Base-by-base conservation (phyloP, 1,140 invertebrate genomes). In the Pollicipes pollicipes region DNA sequence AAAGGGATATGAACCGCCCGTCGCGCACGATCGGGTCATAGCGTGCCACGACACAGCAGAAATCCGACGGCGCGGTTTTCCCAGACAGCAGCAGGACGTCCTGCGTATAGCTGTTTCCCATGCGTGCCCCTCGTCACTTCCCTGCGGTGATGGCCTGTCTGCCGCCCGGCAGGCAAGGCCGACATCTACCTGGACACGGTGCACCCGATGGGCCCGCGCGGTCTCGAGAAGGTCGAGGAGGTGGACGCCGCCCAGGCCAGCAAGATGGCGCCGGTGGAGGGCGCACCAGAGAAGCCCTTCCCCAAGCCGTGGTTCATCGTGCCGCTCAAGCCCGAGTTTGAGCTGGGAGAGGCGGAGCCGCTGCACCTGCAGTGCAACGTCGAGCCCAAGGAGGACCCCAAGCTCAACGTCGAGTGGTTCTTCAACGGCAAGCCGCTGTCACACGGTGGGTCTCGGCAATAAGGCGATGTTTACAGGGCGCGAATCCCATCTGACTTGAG, bases 361-460 rank as follows among this genome's bases (percentile, higher is more conserved):
- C 84, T 96, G 37, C 91, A 95, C 80, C 83, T 99, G 72, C 93
- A 98, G 81, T 93, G 89, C 68, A 89, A 90, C 77, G 91, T 97
- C 10, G 91, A 95, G 80, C 97, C 96, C 0, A 93, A 97, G 79
- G 89, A 95, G 78, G 97, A 99, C 84, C 96, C 96, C 3, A 90
- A 95, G 77, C 82, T 95, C n/a, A 90, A 88, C 75, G 89, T 95
- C 71, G 92, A 95, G 81, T 95, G 91, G 92, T 94, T 91, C 79
- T 91, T 95, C 76, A 95, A 95, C 78, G 91, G 92, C 63, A 72
- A 73, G 70, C 70, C 74, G 26, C 45, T 77, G 26, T 74, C 74
- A 69, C 68, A 73, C 77, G 93, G 95, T 21, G 93, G 96, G 78
- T 70, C n/a, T n/a, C n/a, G n/a, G 95, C 74, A 98, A 95, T 79